These are phyloP conservation scores for Poecilobothrus nobilitatus DNA, from an alignment of 2,888 invertebrate species.

Conservation along the genomic window DNA sequence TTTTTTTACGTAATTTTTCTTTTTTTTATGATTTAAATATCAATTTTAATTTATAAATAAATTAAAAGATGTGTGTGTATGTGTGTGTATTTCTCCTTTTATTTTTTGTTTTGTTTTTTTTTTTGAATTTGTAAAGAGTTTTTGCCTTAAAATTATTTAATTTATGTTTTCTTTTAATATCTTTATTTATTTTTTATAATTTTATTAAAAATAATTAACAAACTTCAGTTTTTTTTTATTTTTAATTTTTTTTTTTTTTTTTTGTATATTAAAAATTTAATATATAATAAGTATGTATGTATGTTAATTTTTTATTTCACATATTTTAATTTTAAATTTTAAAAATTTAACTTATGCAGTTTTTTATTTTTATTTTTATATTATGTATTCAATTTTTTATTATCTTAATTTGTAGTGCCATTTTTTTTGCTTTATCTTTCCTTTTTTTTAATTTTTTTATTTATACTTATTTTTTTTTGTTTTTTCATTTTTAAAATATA, in stretches of 20 bases:
- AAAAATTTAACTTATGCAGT: constrained; percentile 15
- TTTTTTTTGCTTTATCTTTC: constrained; percentile 28
- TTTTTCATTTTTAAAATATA: constrained; percentile 10
- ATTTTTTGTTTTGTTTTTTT: constrained; percentile 7
- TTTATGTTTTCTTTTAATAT: constrained; percentile 9
- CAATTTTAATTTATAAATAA: too few species aligned
- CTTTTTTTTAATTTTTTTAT: too few species aligned
- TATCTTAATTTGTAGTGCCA: constrained; percentile 10
- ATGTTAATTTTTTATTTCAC: too few species aligned
- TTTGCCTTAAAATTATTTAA: constrained; percentile 8
- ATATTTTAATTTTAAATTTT: constrained; percentile 13
- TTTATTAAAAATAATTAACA: background rate
- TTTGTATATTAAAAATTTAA: too few species aligned
- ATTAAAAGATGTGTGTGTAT: too few species aligned
- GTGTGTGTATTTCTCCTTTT: too few species aligned
- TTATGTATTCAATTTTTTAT: background rate
- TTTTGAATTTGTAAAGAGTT: constrained; percentile 5
- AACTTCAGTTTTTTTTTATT: background rate
- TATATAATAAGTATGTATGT: too few species aligned
- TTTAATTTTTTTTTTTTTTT: too few species aligned
- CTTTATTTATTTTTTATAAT: constrained; percentile 10
- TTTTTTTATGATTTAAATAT: too few species aligned
- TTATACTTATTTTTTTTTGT: too few species aligned
- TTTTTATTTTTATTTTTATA: background rate
- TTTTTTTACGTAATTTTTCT: constrained; percentile 4